Base-by-base conservation (phyloP, 2,113 vertebrate genomes). In the Daboia siamensis region DNA sequence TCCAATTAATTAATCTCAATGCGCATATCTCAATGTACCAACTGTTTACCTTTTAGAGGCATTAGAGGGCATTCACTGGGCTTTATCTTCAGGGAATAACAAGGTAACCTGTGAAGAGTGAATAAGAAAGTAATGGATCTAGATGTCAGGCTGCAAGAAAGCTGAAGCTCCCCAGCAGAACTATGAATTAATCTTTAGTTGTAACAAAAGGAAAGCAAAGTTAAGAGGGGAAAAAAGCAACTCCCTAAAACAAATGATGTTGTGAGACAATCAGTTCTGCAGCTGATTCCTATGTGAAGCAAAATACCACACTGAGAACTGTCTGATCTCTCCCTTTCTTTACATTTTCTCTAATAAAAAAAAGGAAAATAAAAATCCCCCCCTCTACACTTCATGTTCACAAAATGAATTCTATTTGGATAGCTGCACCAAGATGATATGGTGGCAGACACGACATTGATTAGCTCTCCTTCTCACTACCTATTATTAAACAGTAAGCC, bases 401-500 rank as follows among this genome's bases (percentile, higher is more conserved):
- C 92, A 90, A 94, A 95, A 94, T 87, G 17, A 91, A 85, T 2
- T 26, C 86, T 90, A 26, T 54, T 88, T 85, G 4, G 54, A n/a
- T 92, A 90, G 12, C 20, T 89, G 86, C 92, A 17, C 5, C 89
- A 90, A 55, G n/a, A 59, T 29, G 21, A 44, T 89, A 46, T 13
- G 9, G 56, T n/a, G 91, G 29, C 69, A 91, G 55, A 24, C 15
- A 94, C 92, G 64, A 44, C 55, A 46, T n/a, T 93, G 90, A 94
- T 94, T 93, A 96, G 74, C 54, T 91, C 54, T 80, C 33, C 89
- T 96, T 91, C 56, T 92, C 90, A 90, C 91, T 95, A 84, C 91
- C 91, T 95, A 94, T 96, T 87, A 88, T 87, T 95, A 93, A 91
- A 88, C 86, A 23, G 44, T 94, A 92, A 86, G 89, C 59, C 93